These are phyloP conservation scores for Tricholauxania praeusta DNA, from an alignment of 2,888 invertebrate species.

Conservation along the genomic window DNA sequence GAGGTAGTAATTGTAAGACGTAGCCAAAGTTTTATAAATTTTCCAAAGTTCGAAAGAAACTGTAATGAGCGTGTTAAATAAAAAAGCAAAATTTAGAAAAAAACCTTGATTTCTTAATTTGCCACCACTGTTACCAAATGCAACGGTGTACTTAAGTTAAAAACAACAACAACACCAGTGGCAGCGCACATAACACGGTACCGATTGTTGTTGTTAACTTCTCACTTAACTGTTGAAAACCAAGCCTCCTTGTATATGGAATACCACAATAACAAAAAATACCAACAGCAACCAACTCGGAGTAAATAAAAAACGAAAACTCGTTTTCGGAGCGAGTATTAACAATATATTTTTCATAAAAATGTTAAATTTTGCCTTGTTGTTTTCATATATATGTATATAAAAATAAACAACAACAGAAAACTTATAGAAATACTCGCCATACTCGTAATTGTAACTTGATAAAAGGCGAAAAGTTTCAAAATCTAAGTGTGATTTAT, in stretches of 20 bases:
- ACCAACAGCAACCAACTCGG: constrained; percentile 36
- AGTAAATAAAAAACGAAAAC: constrained; percentile 41
- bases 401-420: constrained; percentile 14
- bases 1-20: no score
- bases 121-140: constrained; percentile 9
- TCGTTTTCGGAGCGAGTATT: constrained; percentile 14
- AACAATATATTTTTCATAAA: constrained; percentile 10
- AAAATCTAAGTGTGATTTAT: no score
- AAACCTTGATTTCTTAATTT: background rate
- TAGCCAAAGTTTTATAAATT: no score
- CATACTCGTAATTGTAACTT: no score
- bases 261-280: constrained; percentile 37
- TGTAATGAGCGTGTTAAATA: background rate
- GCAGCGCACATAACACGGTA: no score
- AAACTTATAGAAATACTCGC: background rate
- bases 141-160: no score
- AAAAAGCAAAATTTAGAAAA: background rate
- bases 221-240: constrained; percentile 30
- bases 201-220: background rate
- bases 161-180: constrained; percentile 1
- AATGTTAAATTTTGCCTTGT: background rate
- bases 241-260: constrained; percentile 18
- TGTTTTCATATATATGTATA: background rate
- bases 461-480: no score
- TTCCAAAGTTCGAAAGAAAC: no score